These are phyloP conservation scores for Anarsia innoxiella DNA, from an alignment of 2,888 invertebrate genomes.

Conservation along the genomic window DNA sequence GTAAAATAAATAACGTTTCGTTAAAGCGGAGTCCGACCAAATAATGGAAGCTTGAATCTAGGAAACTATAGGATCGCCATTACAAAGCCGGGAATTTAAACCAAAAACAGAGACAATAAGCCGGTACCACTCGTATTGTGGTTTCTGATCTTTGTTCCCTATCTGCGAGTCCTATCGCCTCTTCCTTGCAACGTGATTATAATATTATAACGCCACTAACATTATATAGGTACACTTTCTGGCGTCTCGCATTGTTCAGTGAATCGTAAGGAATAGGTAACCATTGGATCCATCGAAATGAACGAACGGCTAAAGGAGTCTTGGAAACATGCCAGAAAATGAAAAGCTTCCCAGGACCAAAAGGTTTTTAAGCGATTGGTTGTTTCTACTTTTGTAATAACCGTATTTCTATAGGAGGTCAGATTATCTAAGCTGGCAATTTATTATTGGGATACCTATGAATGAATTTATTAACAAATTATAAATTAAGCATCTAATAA, in stretches of 20 bases:
- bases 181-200: constrained; percentile 26
- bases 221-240: too few relatives aligned
- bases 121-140: constrained; percentile 35
- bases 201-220: too few relatives aligned
- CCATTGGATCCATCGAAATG: constrained; percentile 1
- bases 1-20: too few relatives aligned
- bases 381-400: too few relatives aligned
- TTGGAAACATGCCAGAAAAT: not conserved
- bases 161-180: constrained; percentile 46
- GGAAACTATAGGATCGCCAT: constrained; percentile 13
- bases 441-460: too few relatives aligned
- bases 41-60: constrained; percentile 3
- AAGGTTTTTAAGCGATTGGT: constrained; percentile 1
- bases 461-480: too few relatives aligned
- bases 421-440: too few relatives aligned
- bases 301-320: not conserved
- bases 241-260: too few relatives aligned
- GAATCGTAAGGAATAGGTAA: not conserved
- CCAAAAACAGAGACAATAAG: constrained; percentile 42
- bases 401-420: too few relatives aligned
- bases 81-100: constrained; percentile 19
- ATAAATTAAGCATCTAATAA: too few relatives aligned
- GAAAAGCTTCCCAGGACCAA: constrained; percentile 1
- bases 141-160: constrained; percentile 45
- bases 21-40: constrained; percentile 1